phyloP scores from a whole-genome alignment of 1,140 invertebrate genomes.

The Zaprionus ghesquierei region DNA sequence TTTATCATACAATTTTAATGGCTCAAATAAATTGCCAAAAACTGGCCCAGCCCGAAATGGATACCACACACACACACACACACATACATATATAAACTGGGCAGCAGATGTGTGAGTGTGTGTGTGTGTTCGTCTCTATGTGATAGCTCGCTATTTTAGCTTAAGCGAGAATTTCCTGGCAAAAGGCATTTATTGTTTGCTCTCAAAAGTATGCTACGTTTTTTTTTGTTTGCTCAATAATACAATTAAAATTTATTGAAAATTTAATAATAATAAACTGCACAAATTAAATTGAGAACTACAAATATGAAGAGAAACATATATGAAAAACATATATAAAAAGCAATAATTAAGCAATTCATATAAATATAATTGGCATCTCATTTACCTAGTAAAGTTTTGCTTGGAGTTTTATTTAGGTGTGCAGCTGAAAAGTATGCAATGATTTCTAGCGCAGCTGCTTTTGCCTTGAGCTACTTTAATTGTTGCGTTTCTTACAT shows the following conservation, averaged over 20 bases:
- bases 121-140: too few relatives aligned
- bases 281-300: too few relatives aligned
- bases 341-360: too few relatives aligned
- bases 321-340: too few relatives aligned
- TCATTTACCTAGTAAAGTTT: too few relatives aligned
- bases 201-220: not conserved
- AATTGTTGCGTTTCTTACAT: not conserved
- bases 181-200: not conserved
- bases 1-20: conserved; percentile 81
- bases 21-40: conserved; percentile 72
- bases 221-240: too few relatives aligned
- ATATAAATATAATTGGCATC: too few relatives aligned
- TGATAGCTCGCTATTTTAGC: not conserved
- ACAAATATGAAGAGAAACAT: too few relatives aligned
- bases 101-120: not conserved
- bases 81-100: not conserved
- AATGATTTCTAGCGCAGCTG: not conserved
- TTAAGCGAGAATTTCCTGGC: not conserved
- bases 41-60: conserved; percentile 43
- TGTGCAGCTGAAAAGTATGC: not conserved
- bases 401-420: too few relatives aligned
- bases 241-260: too few relatives aligned
- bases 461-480: too few relatives aligned
- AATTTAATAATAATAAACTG: too few relatives aligned
- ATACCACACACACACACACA: conserved; percentile 14